Base-by-base conservation (phyloP, 2,113 vertebrate species). In the Collichthys lucidus region DNA sequence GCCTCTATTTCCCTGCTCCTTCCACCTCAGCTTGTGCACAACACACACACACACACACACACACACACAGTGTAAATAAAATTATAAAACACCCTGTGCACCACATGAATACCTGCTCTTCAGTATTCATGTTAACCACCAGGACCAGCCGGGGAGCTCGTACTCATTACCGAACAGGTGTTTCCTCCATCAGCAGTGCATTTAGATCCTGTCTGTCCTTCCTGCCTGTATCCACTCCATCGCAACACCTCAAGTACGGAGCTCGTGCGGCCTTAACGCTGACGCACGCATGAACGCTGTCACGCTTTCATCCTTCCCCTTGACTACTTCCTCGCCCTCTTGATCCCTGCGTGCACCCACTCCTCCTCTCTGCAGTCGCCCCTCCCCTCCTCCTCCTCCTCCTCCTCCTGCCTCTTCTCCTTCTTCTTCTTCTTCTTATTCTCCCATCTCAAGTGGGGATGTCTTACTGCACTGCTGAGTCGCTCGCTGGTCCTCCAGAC, bases 131-230 rank as follows among this genome's bases (percentile, higher is more conserved):
- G 76, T 73, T 70, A 47, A 66, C 47, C 80, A 77, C 47, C 74
- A 35, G 72, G 65, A 88, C 20, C 79, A 88, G 85, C 62, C 69
- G 15, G 63, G 75, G 77, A 79, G 77, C 79, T 77, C 35, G 40
- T 64, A 11, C 78, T 86, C 79, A 86, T 88, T 79, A 86, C 71
- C 7, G 79, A 88, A 73, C 88, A 92, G 89, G 84, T 91, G 89
- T 92, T 86, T 87, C 42, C 82, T 75, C 77, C 66, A 63, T 87
- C 83, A 79, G 57, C 74, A 4, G 69, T 22, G 10, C 78, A 46
- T 88, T 88, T 80, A 85, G 56, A 64, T 63, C 62, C 63, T 35
- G 49, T 44, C 80, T 73, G 67, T 85, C 73, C 85, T 69, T 49
- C 62, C 69, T 70, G 78, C 11, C 69, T 50, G 57, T 50, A 55